Conservation (phyloP, 1,140 invertebrate species). For the Pararge aegeria region DNA sequence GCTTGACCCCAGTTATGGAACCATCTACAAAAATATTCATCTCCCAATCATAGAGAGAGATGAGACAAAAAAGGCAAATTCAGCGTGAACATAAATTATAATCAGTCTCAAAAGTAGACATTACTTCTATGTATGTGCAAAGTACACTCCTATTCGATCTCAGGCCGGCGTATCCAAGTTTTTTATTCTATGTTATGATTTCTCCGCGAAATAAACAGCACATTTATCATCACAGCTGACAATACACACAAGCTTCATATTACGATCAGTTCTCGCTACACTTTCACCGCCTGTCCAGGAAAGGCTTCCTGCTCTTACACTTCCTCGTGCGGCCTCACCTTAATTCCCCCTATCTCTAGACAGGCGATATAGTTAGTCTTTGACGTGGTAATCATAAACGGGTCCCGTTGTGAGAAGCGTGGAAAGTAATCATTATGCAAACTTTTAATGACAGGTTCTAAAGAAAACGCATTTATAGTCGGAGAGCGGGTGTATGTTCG, state of each 20-base stretch:
- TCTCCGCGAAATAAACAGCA: no score
- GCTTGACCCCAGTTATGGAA: no score
- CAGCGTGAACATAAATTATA: no score
- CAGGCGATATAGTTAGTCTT: background rate
- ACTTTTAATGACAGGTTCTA: conserved; percentile 10
- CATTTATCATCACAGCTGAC: background rate
- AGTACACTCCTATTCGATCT: no score
- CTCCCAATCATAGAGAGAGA: no score
- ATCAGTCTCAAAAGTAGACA: no score
- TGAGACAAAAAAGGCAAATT: no score
- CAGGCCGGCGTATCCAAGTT: no score
- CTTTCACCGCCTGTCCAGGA: conserved; percentile 8
- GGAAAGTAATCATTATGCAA: conserved; percentile 20
- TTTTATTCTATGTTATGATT: no score
- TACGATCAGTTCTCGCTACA: background rate
- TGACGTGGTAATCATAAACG: conserved; percentile 11
- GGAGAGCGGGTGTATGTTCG: background rate
- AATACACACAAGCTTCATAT: background rate
- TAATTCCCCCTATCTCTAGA: background rate
- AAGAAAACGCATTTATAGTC: conserved; percentile 1
- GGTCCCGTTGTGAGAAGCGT: conserved; percentile 2
- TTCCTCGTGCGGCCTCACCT: background rate
- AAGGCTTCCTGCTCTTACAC: background rate
- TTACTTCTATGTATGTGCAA: no score
- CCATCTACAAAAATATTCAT: no score